phyloP scores from a whole-genome alignment of 2,888 invertebrate species.

The Ormyrus thymus region DNA sequence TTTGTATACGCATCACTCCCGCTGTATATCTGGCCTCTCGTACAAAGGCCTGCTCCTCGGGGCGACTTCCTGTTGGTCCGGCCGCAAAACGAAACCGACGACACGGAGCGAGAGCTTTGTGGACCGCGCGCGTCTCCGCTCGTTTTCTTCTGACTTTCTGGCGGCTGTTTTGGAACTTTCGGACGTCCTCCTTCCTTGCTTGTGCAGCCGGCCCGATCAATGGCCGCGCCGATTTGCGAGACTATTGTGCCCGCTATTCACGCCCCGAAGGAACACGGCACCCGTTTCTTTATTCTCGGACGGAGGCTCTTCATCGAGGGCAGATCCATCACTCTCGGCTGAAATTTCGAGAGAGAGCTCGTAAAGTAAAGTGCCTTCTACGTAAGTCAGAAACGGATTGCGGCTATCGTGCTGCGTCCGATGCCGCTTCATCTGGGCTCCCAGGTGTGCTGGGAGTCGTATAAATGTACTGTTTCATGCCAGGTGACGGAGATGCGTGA shows the following conservation, averaged over 20 bases:
- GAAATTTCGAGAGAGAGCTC: too few species aligned
- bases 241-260: background rate
- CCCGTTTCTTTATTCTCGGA: constrained; percentile 12
- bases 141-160: constrained; percentile 21
- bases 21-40: constrained; percentile 24
- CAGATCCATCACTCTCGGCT: constrained; percentile 61
- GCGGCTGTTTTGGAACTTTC: constrained; percentile 9
- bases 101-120: background rate
- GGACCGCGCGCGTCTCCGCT: background rate
- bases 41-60: constrained; percentile 58
- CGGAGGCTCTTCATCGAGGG: constrained; percentile 57
- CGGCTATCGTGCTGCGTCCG: too few species aligned
- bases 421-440: too few species aligned
- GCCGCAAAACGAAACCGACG: constrained; percentile 13
- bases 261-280: background rate
- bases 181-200: constrained; percentile 1
- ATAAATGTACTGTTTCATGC: too few species aligned
- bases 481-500: too few species aligned
- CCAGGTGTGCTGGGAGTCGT: too few species aligned
- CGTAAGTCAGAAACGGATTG: too few species aligned
- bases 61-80: constrained; percentile 62
- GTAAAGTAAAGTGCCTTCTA: too few species aligned
- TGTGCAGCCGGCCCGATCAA: constrained; percentile 20
- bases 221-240: constrained; percentile 32
- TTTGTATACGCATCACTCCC: constrained; percentile 55